Base-by-base conservation (phyloP, 2,888 invertebrate genomes). In the Torymus aiolomorphi region DNA sequence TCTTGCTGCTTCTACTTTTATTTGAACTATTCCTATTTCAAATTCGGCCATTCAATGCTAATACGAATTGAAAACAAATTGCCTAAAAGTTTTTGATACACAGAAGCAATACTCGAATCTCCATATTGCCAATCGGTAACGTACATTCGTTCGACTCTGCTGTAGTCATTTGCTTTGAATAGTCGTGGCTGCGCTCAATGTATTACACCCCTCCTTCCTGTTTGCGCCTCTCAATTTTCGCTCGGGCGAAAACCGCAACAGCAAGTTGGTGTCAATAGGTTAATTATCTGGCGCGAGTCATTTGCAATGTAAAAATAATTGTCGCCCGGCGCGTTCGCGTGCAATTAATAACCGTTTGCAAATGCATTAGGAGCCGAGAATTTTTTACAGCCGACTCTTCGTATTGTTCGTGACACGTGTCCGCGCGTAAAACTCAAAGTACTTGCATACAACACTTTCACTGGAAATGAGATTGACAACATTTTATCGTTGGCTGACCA, bases 251-350 rank as follows among this genome's bases (percentile, higher is more conserved):
- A 42, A 42, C 42, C 42, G 42, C 42, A 42, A 42, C 8, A 42
- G 42, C 42, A 42, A 42, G 51, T 62, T 16, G n/a, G 51, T 59
- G 66, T 66, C 75, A 75, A 20, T 59, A 51, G 66, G 75, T 75
- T 75, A 75, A 75, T 67, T 56, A 49, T 51, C 31, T 2, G 0
- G 20, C 12, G 13, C 11, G 61, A 16, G 20, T 14, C 14, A 49
- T 71, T 71, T 51, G 71, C 61, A 71, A 73, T 73, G 20, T 18
- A 13, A 42, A n/a, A 57, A 16, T 56, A 57, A 69, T 20, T 42
- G 42, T 8, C 16, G 31, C 12, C 4, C 18, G n/a, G 18, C 31
- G 51, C 4, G 51, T 42, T 42, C 8, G 42, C 42, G 42, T 5
- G 8, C 42, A 42, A 71, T 71, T 71, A 71, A 71, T 59, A 42